Evolutionary conservation across 2,113 vertebrate species (phyloP).

Genomic region (Tor tambroides): DNA sequence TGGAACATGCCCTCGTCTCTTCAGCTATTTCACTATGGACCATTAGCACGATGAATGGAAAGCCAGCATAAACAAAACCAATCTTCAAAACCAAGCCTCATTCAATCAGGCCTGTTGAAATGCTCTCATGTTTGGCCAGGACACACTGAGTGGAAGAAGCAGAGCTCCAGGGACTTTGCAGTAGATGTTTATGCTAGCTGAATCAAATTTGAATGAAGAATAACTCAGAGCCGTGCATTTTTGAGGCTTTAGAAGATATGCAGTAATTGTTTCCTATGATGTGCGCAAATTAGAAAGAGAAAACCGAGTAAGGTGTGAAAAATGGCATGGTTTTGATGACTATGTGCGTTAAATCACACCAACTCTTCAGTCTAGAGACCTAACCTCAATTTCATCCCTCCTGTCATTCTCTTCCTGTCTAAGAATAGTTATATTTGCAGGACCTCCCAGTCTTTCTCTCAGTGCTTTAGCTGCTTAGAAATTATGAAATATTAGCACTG

Average conservation of each 20-base stretch:
- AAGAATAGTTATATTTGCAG: slow-evolving; percentile 12
- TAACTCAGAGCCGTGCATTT: background rate
- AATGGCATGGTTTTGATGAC: background rate
- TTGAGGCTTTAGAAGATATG: background rate
- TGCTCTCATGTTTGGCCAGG: slow-evolving; percentile 15
- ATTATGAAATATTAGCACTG: slow-evolving; percentile 35
- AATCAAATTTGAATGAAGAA: background rate
- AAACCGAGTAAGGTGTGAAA: background rate
- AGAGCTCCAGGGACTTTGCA: background rate
- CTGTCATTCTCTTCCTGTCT: background rate
- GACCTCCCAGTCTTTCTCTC: slow-evolving; percentile 40
- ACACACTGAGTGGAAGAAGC: background rate
- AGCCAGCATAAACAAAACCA: slow-evolving; percentile 38
- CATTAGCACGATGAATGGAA: slow-evolving; percentile 20
- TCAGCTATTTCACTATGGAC: slow-evolving; percentile 15
- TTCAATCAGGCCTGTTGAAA: slow-evolving; percentile 21
- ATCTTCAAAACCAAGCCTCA: slow-evolving; percentile 2
- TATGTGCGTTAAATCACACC: too few species aligned
- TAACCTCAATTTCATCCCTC: background rate
- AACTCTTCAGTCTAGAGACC: background rate
- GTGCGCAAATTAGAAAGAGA: background rate
- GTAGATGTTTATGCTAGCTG: background rate
- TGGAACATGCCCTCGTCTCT: slow-evolving; percentile 18
- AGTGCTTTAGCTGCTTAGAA: background rate
- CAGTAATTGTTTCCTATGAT: background rate